Base-by-base conservation (phyloP, 1,140 invertebrate genomes). In the Tenebrio molitor region DNA sequence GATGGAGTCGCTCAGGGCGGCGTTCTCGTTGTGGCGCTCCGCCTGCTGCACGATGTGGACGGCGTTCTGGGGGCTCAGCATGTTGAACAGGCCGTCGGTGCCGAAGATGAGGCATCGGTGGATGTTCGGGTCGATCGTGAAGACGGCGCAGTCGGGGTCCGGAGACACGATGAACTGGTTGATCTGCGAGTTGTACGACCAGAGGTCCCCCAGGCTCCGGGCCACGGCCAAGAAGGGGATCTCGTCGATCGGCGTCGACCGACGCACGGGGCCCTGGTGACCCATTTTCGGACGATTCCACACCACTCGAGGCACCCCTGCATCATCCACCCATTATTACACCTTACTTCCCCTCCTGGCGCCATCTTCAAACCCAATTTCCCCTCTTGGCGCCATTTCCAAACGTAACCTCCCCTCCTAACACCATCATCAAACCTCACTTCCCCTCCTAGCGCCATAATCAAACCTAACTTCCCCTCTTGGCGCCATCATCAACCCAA, bases 181-280 rank as follows among this genome's bases (percentile, higher is more conserved):
- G 75, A 91, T 89, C 44, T 90, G 89, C 0, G 92, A 93, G 85
- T 98, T 98, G 81, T 97, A 98, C 80, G 96, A 98, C 97, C 97
- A 99, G 0, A 99, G 86, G 85, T 99, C 97, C 72, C 97, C 97
- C 71, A 99, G 84, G 21, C 96, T 96, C 75, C 97, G 88, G 6
- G 97, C 96, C 21, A 99, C 96, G 39, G 97, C 97, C 50, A 99
- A 84, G 82, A 99, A 99, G 0, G 97, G 97, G 78, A 99, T 97
- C 83, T 96, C 94, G 83, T 98, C 97, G 77, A 97, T 95, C 0
- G 89, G 90, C 1, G 94, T 95, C 0, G 92, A 93, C 67, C 93
- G 88, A 19, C 91, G 85, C 42, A 96, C 92, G 10, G 95, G 95
- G 10, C 95, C 95, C 79, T 88, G 86, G 74, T 92, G 92, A 44